Percentiles rank a stretch among this genome's conserved stretches.
phyloP scores from a whole-genome alignment of 1,140 invertebrate genomes.

The Tachypleus tridentatus region DNA sequence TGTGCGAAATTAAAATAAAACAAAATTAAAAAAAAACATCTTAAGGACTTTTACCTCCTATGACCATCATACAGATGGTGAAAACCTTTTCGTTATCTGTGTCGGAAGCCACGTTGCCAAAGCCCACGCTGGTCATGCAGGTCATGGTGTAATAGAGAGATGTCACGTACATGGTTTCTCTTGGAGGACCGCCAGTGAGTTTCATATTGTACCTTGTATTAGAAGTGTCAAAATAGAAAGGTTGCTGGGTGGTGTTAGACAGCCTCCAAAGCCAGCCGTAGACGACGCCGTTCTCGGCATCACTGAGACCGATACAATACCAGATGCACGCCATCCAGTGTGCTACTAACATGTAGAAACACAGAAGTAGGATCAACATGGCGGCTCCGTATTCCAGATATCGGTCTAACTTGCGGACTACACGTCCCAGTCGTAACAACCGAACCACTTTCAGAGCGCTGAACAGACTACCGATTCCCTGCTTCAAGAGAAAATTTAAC shows the following conservation, averaged over 20 bases:
- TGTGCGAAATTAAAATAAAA: too few relatives aligned
- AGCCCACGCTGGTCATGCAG: conserved; percentile 44
- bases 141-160: conserved; percentile 61
- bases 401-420: conserved; percentile 50
- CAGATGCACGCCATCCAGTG: conserved; percentile 98
- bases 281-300: conserved; percentile 61
- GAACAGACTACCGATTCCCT: conserved; percentile 96
- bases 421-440: conserved; percentile 83
- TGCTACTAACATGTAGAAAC: conserved; percentile 95
- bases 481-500: conserved; percentile 24
- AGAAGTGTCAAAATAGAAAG: too few relatives aligned
- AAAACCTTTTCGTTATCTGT: conserved; percentile 95
- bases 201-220: conserved; percentile 38
- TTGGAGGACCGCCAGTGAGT: conserved; percentile 73
- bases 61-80: conserved; percentile 52
- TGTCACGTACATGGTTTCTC: conserved; percentile 44
- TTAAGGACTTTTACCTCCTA: conserved; percentile 62
- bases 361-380: conserved; percentile 44
- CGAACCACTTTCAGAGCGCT: conserved; percentile 97
- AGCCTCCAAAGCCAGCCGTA: conserved; percentile 91
- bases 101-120: conserved; percentile 97
- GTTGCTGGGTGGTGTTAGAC: conserved; percentile 70
- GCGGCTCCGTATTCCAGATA: conserved; percentile 89
- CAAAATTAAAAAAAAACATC: too few relatives aligned
- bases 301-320: conserved; percentile 76